phyloP scores from a whole-genome alignment of 2,888 invertebrate genomes.

The Archips crataeganus region DNA sequence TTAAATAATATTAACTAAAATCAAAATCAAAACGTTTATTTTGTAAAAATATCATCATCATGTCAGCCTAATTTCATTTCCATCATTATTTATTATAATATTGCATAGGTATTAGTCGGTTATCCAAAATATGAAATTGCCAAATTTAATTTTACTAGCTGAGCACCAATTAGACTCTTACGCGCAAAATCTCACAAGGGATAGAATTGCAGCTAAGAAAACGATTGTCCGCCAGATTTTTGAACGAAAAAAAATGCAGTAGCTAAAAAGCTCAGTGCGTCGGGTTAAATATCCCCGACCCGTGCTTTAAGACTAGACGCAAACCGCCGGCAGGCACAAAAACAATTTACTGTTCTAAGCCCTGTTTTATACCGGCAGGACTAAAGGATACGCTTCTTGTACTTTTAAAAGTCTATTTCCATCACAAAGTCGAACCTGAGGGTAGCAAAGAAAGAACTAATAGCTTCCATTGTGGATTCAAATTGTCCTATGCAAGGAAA shows the following conservation, averaged over 20 bases:
- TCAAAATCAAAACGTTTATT: too few species aligned
- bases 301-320: slow-evolving; percentile 52
- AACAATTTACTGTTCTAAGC: slow-evolving; percentile 80
- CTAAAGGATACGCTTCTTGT: slow-evolving; percentile 62
- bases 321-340: slow-evolving; percentile 76
- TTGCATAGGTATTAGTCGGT: too few species aligned
- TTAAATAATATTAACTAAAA: too few species aligned
- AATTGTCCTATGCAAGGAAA: slow-evolving; percentile 43
- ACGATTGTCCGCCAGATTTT: too few species aligned
- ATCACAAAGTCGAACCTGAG: slow-evolving; percentile 72
- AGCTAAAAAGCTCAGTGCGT: slow-evolving; percentile 22
- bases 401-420: slow-evolving; percentile 72
- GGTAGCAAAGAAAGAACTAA: slow-evolving; percentile 53
- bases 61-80: too few species aligned
- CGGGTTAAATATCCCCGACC: slow-evolving; percentile 21
- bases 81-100: too few species aligned
- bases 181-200: too few species aligned
- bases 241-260: not conserved
- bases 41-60: too few species aligned
- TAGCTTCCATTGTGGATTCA: slow-evolving; percentile 34
- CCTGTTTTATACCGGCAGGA: slow-evolving; percentile 64
- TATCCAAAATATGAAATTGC: too few species aligned
- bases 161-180: too few species aligned
- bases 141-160: too few species aligned
- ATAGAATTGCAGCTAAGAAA: too few species aligned